Evolutionary conservation across 2,888 invertebrate species (phyloP).

Genomic region (Schizotus pectinicornis): DNA sequence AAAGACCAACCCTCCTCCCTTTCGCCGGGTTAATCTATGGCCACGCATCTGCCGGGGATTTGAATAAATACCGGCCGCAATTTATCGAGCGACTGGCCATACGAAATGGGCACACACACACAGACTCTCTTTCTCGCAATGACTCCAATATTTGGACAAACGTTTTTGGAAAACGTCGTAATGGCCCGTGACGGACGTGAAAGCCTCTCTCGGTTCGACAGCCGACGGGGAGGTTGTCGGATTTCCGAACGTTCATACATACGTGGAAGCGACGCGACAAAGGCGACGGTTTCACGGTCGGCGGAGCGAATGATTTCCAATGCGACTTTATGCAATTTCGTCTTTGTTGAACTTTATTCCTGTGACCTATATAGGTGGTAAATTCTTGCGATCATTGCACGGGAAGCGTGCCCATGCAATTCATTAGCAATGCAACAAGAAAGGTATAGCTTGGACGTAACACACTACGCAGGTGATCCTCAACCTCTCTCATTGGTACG

Average conservation of each 20-base stretch:
- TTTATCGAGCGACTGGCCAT: conserved; percentile 7
- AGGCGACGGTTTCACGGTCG: background rate
- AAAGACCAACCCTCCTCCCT: conserved; percentile 16
- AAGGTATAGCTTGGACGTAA: too few relatives aligned
- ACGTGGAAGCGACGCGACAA: too few relatives aligned
- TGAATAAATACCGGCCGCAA: conserved; percentile 12
- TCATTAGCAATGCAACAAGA: too few relatives aligned
- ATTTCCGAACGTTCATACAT: too few relatives aligned
- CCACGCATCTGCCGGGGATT: conserved; percentile 21
- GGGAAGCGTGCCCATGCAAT: background rate
- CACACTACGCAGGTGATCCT: background rate
- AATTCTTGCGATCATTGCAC: background rate
- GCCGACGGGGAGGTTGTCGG: too few relatives aligned
- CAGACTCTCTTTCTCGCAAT: too few relatives aligned
- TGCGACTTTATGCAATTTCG: conserved; percentile 4
- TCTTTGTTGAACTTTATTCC: background rate
- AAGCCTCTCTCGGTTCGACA: too few relatives aligned
- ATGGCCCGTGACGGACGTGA: too few relatives aligned
- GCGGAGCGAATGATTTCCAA: conserved; percentile 3
- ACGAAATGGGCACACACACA: too few relatives aligned
- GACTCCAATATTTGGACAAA: too few relatives aligned
- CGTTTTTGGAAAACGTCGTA: too few relatives aligned
- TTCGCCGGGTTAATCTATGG: conserved; percentile 10
- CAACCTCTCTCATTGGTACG: background rate
- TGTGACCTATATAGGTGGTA: conserved; percentile 6